Conservation (phyloP, 2,888 invertebrate species). For the Pteria penguin region DNA sequence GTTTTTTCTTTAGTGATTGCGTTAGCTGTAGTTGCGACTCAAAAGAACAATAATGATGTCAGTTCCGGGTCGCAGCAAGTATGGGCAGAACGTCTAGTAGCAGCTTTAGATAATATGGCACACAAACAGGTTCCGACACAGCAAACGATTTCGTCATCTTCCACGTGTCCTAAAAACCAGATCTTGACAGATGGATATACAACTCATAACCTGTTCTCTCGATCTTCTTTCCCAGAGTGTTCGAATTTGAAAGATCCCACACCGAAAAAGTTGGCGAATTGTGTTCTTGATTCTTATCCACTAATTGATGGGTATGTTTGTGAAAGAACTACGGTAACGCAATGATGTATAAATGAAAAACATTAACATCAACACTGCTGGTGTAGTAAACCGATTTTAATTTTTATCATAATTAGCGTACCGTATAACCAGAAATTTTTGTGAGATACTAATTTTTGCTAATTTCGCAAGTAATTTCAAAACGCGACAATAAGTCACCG, state of each 20-base stretch:
- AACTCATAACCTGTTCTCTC: neutral
- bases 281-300: constrained; percentile 63
- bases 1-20: neutral
- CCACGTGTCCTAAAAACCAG: neutral
- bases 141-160: neutral
- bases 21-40: neutral
- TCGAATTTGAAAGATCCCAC: constrained; percentile 21
- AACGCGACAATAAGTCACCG: too few species aligned
- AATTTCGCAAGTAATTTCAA: too few species aligned
- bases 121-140: neutral
- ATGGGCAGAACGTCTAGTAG: neutral
- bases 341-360: too few species aligned
- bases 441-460: too few species aligned
- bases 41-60: neutral
- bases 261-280: constrained; percentile 56
- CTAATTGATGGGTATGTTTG: constrained; percentile 69
- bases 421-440: too few species aligned
- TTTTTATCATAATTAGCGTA: too few species aligned
- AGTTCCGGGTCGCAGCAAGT: neutral
- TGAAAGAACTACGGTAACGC: too few species aligned
- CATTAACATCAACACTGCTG: too few species aligned
- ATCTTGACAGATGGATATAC: neutral
- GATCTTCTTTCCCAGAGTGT: constrained; percentile 21
- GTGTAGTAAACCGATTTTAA: too few species aligned
- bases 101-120: neutral